Conservation (phyloP, 2,797 vertebrate genomes). For the Luscinia luscinia region DNA sequence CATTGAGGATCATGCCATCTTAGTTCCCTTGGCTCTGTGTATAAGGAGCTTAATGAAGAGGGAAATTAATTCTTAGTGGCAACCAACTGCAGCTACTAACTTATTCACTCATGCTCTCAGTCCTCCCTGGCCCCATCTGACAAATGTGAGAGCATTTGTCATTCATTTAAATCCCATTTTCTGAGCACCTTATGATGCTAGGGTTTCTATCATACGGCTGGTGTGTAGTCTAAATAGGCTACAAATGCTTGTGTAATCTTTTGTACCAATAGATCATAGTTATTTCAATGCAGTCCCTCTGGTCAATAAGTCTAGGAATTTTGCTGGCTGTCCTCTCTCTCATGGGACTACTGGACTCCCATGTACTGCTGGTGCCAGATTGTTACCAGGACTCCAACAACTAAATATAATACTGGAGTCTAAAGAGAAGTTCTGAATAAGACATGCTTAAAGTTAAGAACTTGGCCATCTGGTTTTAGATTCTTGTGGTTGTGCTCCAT, state of each 20-base stretch:
- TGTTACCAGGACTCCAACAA: not conserved
- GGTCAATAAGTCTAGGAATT: not conserved
- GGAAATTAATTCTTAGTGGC: constrained; percentile 53
- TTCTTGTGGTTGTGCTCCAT: not conserved
- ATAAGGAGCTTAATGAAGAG: constrained; percentile 53
- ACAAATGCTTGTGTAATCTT: not conserved
- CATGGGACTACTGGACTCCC: not conserved
- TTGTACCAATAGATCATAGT: not conserved
- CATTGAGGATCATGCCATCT: constrained; percentile 17
- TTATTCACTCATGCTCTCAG: not conserved
- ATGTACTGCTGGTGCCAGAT: not conserved
- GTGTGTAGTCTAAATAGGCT: not conserved
- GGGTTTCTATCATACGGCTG: not conserved
- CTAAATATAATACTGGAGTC: not conserved
- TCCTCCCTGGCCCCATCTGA: not conserved
- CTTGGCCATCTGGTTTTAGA: not conserved
- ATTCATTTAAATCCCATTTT: not conserved
- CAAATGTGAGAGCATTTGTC: not conserved
- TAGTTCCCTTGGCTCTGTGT: constrained; percentile 18
- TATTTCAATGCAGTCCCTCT: not conserved
- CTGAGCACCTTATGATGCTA: not conserved
- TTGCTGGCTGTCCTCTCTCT: not conserved
- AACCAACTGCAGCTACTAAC: constrained; percentile 41
- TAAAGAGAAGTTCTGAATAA: not conserved
- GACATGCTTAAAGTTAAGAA: not conserved